A percentile compares a stretch with the other conserved stretches of the same genome.
Evolutionary conservation across 2,113 vertebrate species (phyloP).

Genomic region (Platanista minor): DNA sequence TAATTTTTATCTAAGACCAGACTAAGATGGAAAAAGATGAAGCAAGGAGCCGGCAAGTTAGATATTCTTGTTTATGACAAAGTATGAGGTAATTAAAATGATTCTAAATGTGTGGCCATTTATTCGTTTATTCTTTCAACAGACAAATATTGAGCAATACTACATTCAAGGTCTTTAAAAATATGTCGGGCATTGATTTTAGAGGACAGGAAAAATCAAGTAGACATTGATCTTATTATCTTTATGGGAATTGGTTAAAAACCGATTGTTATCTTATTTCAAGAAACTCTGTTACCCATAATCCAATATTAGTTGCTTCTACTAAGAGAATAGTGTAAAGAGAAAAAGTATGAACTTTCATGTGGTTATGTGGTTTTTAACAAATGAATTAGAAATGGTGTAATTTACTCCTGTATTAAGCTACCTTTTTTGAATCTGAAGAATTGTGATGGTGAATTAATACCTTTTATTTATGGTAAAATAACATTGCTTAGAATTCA

Average conservation of each 20-base stretch:
- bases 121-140: background rate
- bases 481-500: background rate
- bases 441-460: background rate
- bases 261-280: background rate
- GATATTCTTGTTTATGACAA: background rate
- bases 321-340: background rate
- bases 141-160: background rate
- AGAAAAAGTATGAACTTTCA: background rate
- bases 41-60: background rate
- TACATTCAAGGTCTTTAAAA: background rate
- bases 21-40: background rate
- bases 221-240: background rate
- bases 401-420: background rate
- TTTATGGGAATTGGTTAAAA: background rate
- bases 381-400: background rate
- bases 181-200: background rate
- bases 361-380: background rate
- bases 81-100: background rate
- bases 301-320: background rate
- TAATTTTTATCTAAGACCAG: constrained; percentile 1
- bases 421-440: background rate
- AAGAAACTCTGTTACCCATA: background rate
- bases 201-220: background rate
- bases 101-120: background rate
- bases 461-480: background rate